Conservation (phyloP, 2,113 vertebrate genomes). For the Leptocoma aspasia region DNA sequence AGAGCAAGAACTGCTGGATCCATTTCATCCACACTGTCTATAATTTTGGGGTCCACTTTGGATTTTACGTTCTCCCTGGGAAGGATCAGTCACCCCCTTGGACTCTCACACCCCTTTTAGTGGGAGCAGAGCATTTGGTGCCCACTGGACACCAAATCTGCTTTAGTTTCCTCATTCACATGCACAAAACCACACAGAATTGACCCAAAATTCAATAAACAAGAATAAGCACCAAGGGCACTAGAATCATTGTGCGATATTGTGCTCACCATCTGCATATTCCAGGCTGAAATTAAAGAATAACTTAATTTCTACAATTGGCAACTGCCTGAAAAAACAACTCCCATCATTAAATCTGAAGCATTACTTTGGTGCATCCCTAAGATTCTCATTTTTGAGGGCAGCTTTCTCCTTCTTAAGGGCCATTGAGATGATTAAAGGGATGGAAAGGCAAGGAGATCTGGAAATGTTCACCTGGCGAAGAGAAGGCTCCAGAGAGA, state of each 20-base stretch:
- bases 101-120: no score
- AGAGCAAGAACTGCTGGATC: not conserved
- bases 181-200: rapidly evolving
- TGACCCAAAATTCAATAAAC: not conserved
- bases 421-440: not conserved
- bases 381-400: not conserved
- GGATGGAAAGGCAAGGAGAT: not conserved
- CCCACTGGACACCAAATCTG: not conserved
- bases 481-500: not conserved
- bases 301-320: not conserved
- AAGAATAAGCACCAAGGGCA: not conserved
- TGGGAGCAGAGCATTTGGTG: not conserved
- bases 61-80: not conserved
- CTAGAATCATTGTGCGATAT: not conserved
- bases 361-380: not conserved
- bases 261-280: not conserved
- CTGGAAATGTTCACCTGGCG: not conserved
- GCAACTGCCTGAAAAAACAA: not conserved
- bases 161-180: not conserved
- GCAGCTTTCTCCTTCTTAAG: not conserved
- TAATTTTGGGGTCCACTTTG: not conserved
- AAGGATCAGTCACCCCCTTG: not conserved
- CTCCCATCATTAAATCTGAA: not conserved
- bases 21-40: not conserved
- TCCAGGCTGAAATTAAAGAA: not conserved